Evolutionary conservation across 2,113 vertebrate genomes (phyloP), one percentile per base, ranked within the genome.

Genomic region (Falcunculus frontatus): DNA sequence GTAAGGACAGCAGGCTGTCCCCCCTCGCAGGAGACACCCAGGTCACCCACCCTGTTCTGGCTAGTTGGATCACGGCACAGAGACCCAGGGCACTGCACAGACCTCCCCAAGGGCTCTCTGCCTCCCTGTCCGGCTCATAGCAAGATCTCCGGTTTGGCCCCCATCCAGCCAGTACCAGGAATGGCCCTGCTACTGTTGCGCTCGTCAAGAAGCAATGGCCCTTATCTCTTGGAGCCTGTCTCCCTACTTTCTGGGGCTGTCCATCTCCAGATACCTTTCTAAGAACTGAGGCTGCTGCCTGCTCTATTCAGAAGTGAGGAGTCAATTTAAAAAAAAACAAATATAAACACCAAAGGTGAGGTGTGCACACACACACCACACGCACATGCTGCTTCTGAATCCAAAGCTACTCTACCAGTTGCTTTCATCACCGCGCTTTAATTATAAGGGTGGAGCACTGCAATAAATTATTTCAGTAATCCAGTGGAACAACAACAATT

Each of bases 401-500:
- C 96, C 87, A 96, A 97, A 97, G 95, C 87, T 97, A 97, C 97
- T 90, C 97, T 96, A 96, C 97, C 97, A 97, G 97, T 97, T 97
- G 96, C 95, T 97, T 96, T 97, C 97, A 96, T 97, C 97, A 97
- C 94, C 32, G 0, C 0, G 1, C 96, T 90, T 96, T 97, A 97
- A 97, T 97, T 97, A 97, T 93, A 93, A 96, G 97, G 97, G 97
- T 97, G 97, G 97, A 97, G 97, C 93, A 84, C 70, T 94, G 94
- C 95, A 96, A 97, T 97, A 97, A 97, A 97, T 97, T 95, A 96
- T 94, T 96, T 96, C 96, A 94, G 95, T 96, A 96, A 96, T 97
- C 96, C 95, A 82, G 92, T 96, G 93, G 90, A 97, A 96, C 95
- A 97, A 97, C 97, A 97, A 94, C 95, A 81, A 90, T 97, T 95